These are phyloP conservation scores for Pygmarrhopalites habei DNA, from an alignment of 1,140 invertebrate genomes.

Conservation along the genomic window DNA sequence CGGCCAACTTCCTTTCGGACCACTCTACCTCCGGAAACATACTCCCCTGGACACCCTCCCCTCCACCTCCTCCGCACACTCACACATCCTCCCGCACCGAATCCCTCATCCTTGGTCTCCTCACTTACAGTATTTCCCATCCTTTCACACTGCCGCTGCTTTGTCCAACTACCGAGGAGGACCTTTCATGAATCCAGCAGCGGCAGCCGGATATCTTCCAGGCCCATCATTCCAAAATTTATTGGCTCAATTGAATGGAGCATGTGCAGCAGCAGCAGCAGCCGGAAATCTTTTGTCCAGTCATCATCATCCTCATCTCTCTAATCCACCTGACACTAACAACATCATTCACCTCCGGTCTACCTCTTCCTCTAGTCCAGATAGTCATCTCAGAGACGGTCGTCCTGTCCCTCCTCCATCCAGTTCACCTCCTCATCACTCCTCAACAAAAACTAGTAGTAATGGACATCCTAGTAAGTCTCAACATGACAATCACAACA, in stretches of 20 bases:
- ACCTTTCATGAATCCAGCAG: conserved; percentile 23
- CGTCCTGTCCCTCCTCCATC: too few species aligned
- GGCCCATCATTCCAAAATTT: conserved; percentile 68
- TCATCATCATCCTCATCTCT: conserved; percentile 4
- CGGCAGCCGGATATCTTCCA: conserved; percentile 41
- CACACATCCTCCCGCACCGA: conserved; percentile 41
- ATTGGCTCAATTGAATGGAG: conserved; percentile 60
- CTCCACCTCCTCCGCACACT: too few species aligned
- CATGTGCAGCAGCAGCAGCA: conserved; percentile 43
- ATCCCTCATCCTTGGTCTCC: conserved; percentile 41
- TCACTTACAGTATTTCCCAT: conserved; percentile 39
- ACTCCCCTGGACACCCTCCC: conserved; percentile 51
- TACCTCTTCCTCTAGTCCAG: too few species aligned
- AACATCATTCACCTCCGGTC: neutral
- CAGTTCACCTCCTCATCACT: too few species aligned
- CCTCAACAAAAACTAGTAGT: too few species aligned
- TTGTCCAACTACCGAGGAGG: conserved; percentile 34
- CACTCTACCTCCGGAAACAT: conserved; percentile 33
- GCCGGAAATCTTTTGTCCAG: conserved; percentile 19
- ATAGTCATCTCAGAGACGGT: too few species aligned
- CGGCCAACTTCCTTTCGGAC: conserved; percentile 29
- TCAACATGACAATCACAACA: too few species aligned
- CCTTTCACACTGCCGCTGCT: neutral
- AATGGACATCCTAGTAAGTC: too few species aligned
- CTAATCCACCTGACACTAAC: neutral